Evolutionary conservation across 2,113 vertebrate genomes (phyloP).

Genomic region (Bubalus kerabau): DNA sequence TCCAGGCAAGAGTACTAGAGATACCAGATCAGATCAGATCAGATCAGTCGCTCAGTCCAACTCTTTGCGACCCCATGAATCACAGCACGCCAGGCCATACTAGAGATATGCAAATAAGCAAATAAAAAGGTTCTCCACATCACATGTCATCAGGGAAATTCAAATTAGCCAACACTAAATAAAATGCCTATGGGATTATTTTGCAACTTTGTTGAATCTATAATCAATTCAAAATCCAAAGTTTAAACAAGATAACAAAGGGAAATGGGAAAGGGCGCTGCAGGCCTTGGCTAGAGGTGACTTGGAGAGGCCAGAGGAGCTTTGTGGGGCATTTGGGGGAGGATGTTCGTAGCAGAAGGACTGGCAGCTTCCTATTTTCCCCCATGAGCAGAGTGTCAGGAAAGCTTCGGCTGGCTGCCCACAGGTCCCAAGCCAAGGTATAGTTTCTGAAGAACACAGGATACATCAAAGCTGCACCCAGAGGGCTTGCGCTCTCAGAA

Average conservation of each 20-base stretch:
- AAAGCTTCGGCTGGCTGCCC: neutral
- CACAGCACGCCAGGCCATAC: no score
- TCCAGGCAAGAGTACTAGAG: no score
- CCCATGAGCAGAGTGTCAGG: neutral
- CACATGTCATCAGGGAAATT: neutral
- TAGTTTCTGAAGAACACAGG: neutral
- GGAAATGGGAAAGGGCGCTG: neutral
- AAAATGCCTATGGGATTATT: neutral
- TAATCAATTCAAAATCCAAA: neutral
- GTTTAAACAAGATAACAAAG: neutral
- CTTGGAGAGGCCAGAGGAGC: neutral
- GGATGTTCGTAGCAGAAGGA: fast-evolving
- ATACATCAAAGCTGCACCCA: neutral
- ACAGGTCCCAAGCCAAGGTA: neutral
- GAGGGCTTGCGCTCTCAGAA: neutral
- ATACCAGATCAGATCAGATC: no score
- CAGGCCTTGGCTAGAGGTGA: neutral
- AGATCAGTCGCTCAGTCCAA: no score
- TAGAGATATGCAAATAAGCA: neutral
- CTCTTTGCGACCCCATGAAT: no score
- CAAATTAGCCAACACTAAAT: neutral
- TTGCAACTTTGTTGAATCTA: neutral
- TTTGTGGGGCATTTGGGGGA: neutral
- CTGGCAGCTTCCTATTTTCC: neutral
- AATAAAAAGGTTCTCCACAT: neutral